Evolutionary conservation across 2,888 invertebrate species (phyloP), one percentile per base, ranked within the genome.

Genomic region (Ceratothoa steindachneri): DNA sequence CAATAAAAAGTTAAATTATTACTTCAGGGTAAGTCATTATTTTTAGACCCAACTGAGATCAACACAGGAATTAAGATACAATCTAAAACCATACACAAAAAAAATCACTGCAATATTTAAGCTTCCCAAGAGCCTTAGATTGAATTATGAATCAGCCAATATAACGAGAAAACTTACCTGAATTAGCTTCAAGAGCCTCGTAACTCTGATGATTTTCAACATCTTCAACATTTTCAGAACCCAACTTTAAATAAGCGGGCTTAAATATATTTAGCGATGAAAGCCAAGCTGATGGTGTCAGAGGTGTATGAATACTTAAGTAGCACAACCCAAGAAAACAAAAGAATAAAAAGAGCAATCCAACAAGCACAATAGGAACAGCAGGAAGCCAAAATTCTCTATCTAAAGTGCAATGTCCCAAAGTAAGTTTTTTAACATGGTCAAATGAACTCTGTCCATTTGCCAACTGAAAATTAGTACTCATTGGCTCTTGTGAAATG

Each of bases 291-390:
- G 60, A 60, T 19, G 70, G 29, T 1, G 60, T 64, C 12, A 19
- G 60, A 1, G 64, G 70, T 22, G 70, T 55, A 30, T 60, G 27
- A 30, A 70, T 29, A 4, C 70, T 70, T n/a, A 60, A 15, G 64
- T 70, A 70, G 22, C 60, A 60, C 22, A 70, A 19, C 27, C 30
- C 70, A 30, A 70, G 70, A 24, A 70, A 31, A 5, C 19, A 9
- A 31, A 70, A 70, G 64, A 70, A 70, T 30, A 70, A 64, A n/a
- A 31, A 24, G 22, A 70, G 70, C 19, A 70, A 31, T n/a, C 55
- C 24, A 30, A 70, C 60, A 22, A 70, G 64, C 1, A 70, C 12
- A 24, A 30, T 64, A 19, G 70, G 64, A 12, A 64, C 64, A 19
- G 60, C 30, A n/a, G 70, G 70, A 30, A 30, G 41, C 70, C 70